A percentile compares a stretch with the other conserved stretches of the same genome.
phyloP scores from a whole-genome alignment of 2,888 invertebrate genomes.

The Fragum sueziense region DNA sequence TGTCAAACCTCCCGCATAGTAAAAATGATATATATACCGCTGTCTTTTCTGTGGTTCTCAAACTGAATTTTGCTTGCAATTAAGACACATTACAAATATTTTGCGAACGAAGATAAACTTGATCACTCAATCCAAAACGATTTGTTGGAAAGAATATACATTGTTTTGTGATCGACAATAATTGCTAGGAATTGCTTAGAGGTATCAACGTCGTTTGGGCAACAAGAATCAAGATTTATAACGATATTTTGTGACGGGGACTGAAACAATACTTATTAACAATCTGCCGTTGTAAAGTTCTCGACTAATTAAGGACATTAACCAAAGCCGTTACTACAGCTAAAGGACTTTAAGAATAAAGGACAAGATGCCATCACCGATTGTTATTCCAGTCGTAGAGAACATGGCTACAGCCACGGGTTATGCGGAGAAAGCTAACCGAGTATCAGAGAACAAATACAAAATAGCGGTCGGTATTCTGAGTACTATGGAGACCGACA shows the following conservation, averaged over 20 bases:
- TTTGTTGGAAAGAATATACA: too few species aligned
- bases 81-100: background rate
- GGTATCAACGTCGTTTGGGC: background rate
- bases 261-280: too few species aligned
- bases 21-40: background rate
- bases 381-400: slow-evolving; percentile 51
- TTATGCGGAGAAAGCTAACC: slow-evolving; percentile 51
- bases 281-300: too few species aligned
- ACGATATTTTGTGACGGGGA: too few species aligned
- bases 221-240: background rate
- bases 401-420: slow-evolving; percentile 46
- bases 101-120: background rate
- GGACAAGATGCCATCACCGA: slow-evolving; percentile 46
- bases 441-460: slow-evolving; percentile 52
- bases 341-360: too few species aligned
- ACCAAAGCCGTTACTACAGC: background rate
- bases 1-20: background rate
- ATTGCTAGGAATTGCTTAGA: too few species aligned
- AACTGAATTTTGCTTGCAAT: background rate
- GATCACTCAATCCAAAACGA: too few species aligned
- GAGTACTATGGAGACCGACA: slow-evolving; percentile 33
- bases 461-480: slow-evolving; percentile 37
- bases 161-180: too few species aligned
- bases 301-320: background rate
- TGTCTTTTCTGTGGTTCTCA: background rate